These are phyloP conservation scores for Microctenopoma stevenorrisi DNA, from an alignment of 2,797 vertebrate genomes.

Conservation along the genomic window DNA sequence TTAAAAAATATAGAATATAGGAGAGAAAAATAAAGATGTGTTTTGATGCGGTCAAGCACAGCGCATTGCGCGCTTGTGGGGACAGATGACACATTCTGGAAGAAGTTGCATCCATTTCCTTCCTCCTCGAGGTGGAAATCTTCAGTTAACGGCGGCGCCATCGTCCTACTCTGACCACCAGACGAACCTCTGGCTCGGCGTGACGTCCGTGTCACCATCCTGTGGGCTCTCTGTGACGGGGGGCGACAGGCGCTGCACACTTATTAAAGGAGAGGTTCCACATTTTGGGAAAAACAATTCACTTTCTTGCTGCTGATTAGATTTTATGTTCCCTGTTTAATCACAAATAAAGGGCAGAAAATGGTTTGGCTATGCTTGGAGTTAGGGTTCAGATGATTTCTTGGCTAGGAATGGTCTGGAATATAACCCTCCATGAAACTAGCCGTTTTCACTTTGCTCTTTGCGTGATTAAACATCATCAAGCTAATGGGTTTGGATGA, in stretches of 20 bases:
- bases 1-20: conserved; percentile 31
- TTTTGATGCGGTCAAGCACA: conserved; percentile 55
- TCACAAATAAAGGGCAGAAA: not conserved
- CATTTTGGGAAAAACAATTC: not conserved
- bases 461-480: not conserved
- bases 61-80: conserved; percentile 49
- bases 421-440: not conserved
- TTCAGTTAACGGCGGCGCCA: conserved; percentile 42
- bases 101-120: conserved; percentile 56
- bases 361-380: not conserved
- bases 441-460: not conserved
- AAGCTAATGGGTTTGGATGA: not conserved
- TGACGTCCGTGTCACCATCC: not conserved
- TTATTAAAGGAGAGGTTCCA: not conserved
- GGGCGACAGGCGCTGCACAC: conserved; percentile 8
- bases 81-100: conserved; percentile 68
- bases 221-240: conserved; percentile 6
- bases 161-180: conserved; percentile 27
- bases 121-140: conserved; percentile 9
- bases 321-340: not conserved
- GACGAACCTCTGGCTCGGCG: conserved; percentile 19
- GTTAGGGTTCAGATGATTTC: not conserved
- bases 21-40: not conserved
- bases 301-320: not conserved
- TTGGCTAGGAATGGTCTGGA: not conserved